Conservation (phyloP, 2,113 vertebrate species). For the Sylvia atricapilla region DNA sequence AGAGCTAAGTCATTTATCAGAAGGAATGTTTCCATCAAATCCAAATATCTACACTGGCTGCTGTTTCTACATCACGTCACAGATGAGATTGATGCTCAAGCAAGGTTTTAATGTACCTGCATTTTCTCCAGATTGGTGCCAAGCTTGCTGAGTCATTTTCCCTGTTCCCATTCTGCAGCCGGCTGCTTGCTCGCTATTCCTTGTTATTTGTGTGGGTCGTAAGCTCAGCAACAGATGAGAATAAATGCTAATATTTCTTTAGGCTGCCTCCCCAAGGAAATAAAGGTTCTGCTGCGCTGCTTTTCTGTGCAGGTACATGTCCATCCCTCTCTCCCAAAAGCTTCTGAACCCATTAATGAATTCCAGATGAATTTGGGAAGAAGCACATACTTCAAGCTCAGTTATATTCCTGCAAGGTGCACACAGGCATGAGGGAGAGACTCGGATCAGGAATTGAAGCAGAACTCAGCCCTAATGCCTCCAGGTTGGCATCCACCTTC, state of each 20-base stretch:
- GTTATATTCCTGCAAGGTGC: neutral
- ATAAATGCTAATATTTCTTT: slow-evolving; percentile 29
- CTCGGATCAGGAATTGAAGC: neutral
- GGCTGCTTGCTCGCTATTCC: slow-evolving; percentile 14
- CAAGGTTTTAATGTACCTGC: slow-evolving; percentile 53
- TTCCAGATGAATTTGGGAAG: neutral
- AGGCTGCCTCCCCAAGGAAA: slow-evolving; percentile 31
- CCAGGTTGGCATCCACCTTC: neutral
- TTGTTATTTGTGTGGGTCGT: slow-evolving; percentile 53
- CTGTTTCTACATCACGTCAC: neutral
- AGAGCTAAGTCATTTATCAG: slow-evolving; percentile 1
- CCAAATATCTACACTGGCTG: neutral
- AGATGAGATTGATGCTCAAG: neutral
- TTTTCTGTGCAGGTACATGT: neutral
- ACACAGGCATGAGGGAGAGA: neutral
- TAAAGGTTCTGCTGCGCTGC: neutral
- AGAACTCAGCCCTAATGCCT: neutral
- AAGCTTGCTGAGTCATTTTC: slow-evolving; percentile 68
- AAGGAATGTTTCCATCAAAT: neutral
- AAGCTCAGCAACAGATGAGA: slow-evolving; percentile 47
- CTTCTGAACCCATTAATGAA: neutral
- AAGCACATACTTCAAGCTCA: neutral
- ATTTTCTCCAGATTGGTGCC: slow-evolving; percentile 39
- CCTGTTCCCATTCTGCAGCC: slow-evolving; percentile 36
- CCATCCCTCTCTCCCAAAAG: neutral